Evolutionary conservation across 2,113 vertebrate genomes (phyloP).

Genomic region (Gambusia holbrooki): DNA sequence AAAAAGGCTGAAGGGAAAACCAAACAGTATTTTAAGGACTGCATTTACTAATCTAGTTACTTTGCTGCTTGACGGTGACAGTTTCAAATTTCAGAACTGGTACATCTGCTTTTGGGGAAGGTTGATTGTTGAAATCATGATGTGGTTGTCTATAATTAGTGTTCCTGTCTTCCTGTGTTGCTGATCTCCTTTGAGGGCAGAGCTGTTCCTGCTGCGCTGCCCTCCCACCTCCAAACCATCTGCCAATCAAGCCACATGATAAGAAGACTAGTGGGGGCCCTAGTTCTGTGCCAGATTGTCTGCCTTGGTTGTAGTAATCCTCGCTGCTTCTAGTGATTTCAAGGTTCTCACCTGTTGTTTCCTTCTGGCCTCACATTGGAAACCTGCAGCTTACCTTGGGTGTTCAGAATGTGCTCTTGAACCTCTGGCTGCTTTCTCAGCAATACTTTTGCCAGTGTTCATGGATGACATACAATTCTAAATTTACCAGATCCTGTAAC

Average conservation of each 20-base stretch:
- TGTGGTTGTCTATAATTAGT: not conserved
- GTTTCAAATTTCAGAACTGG: not conserved
- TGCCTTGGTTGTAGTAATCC: not conserved
- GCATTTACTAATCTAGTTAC: not conserved
- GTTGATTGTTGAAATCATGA: not conserved
- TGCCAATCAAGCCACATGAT: not conserved
- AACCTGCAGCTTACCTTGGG: not conserved
- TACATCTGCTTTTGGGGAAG: not conserved
- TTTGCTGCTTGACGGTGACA: not conserved
- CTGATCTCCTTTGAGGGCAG: not conserved
- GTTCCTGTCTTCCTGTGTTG: not conserved
- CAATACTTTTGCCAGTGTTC: not conserved
- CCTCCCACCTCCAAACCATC: not conserved
- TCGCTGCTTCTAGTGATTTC: not conserved
- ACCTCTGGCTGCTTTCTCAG: not conserved
- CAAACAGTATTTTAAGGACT: too few species aligned
- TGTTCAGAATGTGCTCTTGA: not conserved
- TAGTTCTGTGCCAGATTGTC: not conserved
- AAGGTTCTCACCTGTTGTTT: not conserved
- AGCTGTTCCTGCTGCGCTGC: not conserved
- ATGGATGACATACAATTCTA: not conserved
- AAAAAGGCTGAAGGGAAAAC: not conserved
- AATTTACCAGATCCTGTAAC: too few species aligned
- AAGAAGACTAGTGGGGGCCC: not conserved
- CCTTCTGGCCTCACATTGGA: not conserved